Percentiles rank a stretch among this genome's conserved stretches.
Conservation (phyloP, 2,797 vertebrate genomes). For the Pygocentrus nattereri region DNA sequence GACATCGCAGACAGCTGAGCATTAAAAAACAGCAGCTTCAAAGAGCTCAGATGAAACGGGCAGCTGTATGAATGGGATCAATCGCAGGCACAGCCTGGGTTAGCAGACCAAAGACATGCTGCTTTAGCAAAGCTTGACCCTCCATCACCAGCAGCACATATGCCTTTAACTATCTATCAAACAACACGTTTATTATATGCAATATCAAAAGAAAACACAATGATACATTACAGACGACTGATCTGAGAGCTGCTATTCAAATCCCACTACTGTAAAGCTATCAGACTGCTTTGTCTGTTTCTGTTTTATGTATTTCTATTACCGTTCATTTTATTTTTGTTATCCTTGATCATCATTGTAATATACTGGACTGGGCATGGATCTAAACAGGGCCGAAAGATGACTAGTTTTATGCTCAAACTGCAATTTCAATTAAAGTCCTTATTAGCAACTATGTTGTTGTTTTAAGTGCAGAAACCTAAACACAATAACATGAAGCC, state of each 20-base stretch:
- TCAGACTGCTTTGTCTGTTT: no score
- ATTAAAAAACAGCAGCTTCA: constrained; percentile 73
- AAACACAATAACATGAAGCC: no score
- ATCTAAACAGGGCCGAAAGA: no score
- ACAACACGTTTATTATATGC: not conserved
- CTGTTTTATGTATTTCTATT: no score
- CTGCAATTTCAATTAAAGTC: no score
- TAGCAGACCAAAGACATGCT: constrained; percentile 1
- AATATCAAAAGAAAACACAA: no score
- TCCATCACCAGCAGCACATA: not conserved
- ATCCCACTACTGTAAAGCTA: not conserved
- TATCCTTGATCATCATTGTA: no score
- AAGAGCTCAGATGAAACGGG: constrained; percentile 69
- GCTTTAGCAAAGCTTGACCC: constrained; percentile 37
- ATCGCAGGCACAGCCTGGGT: constrained; percentile 56
- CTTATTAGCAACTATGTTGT: no score
- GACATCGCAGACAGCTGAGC: constrained; percentile 66
- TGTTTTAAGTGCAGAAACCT: no score
- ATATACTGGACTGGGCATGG: no score
- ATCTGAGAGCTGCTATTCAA: not conserved
- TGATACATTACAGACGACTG: not conserved
- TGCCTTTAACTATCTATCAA: not conserved
- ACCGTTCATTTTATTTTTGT: no score
- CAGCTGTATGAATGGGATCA: constrained; percentile 69
- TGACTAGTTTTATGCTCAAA: no score